Conservation (phyloP, 1,140 invertebrate genomes). For the Halictus rubicundus region DNA sequence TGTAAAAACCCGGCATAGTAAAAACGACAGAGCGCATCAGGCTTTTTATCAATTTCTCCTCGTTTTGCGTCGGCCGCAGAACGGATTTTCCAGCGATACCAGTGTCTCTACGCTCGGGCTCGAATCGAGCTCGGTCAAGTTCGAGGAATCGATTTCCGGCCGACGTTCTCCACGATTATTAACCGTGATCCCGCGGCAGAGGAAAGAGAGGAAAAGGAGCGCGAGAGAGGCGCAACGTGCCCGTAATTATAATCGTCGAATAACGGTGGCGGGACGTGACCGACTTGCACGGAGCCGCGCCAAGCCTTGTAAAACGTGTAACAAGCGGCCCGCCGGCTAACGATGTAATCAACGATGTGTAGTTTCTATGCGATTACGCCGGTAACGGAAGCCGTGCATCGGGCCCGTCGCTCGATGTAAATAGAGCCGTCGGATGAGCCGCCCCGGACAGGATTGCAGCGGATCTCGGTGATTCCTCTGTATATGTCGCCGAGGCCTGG, state of each 20-base stretch:
- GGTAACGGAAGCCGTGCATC: constrained; percentile 14
- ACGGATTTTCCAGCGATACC: constrained; percentile 4
- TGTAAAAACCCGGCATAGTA: neutral
- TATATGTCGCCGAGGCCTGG: too few relatives aligned
- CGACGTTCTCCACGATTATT: constrained; percentile 44
- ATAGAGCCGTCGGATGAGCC: constrained; percentile 10
- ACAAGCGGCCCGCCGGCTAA: constrained; percentile 20
- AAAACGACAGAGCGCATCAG: neutral
- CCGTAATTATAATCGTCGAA: constrained; percentile 55
- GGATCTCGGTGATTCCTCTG: too few relatives aligned
- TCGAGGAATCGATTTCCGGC: constrained; percentile 55
- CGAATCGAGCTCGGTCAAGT: constrained; percentile 18
- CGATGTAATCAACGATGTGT: constrained; percentile 40
- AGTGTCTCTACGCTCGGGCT: constrained; percentile 6
- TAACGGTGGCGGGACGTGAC: constrained; percentile 36
- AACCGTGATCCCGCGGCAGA: constrained; percentile 21
- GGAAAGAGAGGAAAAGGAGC: constrained; percentile 8
- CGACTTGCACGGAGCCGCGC: constrained; percentile 8
- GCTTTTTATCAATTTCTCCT: neutral
- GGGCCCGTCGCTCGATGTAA: constrained; percentile 5
- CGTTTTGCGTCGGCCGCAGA: constrained; percentile 17
- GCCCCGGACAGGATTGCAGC: neutral
- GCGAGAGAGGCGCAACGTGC: neutral
- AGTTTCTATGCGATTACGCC: constrained; percentile 24
- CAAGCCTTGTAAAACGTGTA: constrained; percentile 19